Evolutionary conservation across 2,113 vertebrate genomes (phyloP).

Genomic region (Hemiprocne comata): DNA sequence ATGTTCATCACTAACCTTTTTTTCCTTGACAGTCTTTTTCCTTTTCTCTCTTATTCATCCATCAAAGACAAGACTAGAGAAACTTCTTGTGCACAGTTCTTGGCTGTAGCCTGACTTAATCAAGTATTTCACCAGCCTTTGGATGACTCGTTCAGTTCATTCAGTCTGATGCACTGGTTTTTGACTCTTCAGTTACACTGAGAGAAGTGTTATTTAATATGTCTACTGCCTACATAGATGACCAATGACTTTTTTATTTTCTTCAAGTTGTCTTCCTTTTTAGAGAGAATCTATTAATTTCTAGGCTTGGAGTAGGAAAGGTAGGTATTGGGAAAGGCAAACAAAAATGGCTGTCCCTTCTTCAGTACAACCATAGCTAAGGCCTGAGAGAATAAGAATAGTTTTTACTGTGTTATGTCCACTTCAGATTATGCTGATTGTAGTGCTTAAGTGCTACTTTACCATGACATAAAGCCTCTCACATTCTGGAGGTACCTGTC

Average conservation of each 20-base stretch:
- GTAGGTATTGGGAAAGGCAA: background rate
- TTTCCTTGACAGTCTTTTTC: background rate
- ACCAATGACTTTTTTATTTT: background rate
- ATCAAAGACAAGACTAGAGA: background rate
- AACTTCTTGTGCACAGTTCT: background rate
- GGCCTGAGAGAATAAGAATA: background rate
- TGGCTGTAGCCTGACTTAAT: background rate
- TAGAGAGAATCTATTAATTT: background rate
- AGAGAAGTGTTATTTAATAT: background rate
- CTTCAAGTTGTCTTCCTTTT: background rate
- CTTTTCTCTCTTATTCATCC: background rate
- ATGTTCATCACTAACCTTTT: background rate
- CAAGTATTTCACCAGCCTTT: background rate
- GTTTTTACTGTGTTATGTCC: background rate
- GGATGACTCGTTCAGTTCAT: background rate
- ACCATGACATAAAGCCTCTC: background rate
- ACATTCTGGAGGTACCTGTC: background rate
- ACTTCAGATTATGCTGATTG: background rate
- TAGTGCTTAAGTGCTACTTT: background rate
- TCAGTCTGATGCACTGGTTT: background rate
- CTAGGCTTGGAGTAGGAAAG: background rate
- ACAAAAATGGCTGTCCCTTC: background rate
- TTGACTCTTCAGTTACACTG: background rate
- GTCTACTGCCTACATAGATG: background rate
- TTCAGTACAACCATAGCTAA: background rate